Evolutionary conservation across 1,140 invertebrate species (phyloP), one percentile per base, ranked within the genome.

Genomic region (Drosophila asahinai): DNA sequence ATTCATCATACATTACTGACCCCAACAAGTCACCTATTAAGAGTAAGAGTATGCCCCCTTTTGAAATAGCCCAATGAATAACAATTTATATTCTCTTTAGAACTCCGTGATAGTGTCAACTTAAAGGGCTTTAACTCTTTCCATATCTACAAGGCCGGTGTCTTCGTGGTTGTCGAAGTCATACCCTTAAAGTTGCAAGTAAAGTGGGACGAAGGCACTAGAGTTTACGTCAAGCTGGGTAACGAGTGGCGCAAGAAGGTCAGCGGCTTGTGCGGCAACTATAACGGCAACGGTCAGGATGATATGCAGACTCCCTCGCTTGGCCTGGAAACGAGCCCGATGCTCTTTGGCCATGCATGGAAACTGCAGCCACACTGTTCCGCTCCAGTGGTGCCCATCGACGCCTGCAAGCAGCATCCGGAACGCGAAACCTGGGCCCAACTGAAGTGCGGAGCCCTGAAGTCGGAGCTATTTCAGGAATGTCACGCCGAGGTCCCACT

Each of bases 211-310:
- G 95, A 95, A 83, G 96, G 96, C 11, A 97, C 97, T 1, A 94
- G 97, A 63, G 95, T 98, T 1, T 97, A 98, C 83, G 94, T 98
- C 1, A 96, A 95, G 91, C 91, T 96, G 45, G 95, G 96, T 83
- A 94, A 96, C 2, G 95, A 94, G 70, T 97, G 97, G 97, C 95
- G 96, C 84, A 94, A 94, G 42, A 95, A 96, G 94, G 95, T 98
- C 5, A 95, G 95, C 93, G 98, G 98, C 55, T 93, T 99, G 3
- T 99, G 98, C 93, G 98, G 98, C 1, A 98, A 99, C 92, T 98
- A 96, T 92, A 97, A 99, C 92, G 95, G 96, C 30, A 96, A 98
- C 83, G 94, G 95, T 60, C 93, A 94, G 9, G 96, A 98, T 82
- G 97, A 98, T 84, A 98, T 98, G 94, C 95, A 96, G 90, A 96